These are phyloP conservation scores for Eupsilia transversa DNA, from an alignment of 2,888 invertebrate genomes.

Conservation along the genomic window DNA sequence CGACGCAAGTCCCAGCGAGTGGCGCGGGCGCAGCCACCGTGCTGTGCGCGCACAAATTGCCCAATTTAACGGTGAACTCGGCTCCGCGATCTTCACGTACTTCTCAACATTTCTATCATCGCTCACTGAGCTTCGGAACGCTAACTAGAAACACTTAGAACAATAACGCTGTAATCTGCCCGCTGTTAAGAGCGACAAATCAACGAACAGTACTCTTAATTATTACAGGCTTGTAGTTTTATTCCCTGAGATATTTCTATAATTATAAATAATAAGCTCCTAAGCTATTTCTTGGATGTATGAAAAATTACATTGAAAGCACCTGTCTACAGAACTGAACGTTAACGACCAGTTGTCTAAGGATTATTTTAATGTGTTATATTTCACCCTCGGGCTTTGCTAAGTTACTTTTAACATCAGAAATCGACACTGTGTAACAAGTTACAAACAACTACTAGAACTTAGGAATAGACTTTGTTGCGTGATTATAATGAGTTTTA, in stretches of 20 bases:
- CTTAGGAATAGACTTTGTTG: constrained; percentile 28
- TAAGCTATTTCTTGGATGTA: constrained; percentile 24
- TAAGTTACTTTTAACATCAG: constrained; percentile 10
- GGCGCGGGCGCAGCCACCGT: constrained; percentile 81
- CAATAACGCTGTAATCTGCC: constrained; percentile 59
- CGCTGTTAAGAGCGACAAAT: constrained; percentile 47
- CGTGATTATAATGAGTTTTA: constrained; percentile 30
- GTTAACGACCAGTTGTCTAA: neutral
- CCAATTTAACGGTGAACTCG: constrained; percentile 88
- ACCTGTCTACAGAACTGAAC: neutral
- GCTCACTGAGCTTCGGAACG: constrained; percentile 57
- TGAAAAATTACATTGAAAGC: constrained; percentile 24
- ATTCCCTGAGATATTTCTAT: constrained; percentile 32
- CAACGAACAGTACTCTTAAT: constrained; percentile 59
- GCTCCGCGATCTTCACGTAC: constrained; percentile 61
- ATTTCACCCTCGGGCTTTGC: neutral
- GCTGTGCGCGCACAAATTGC: constrained; percentile 83
- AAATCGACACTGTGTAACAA: neutral
- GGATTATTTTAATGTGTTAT: neutral
- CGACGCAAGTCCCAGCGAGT: constrained; percentile 69
- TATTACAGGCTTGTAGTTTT: constrained; percentile 45
- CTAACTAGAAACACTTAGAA: constrained; percentile 64
- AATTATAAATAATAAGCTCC: constrained; percentile 46
- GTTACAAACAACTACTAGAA: neutral
- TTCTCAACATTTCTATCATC: constrained; percentile 66